A percentile compares a stretch with the other conserved stretches of the same genome.
These are phyloP conservation scores for Phyto melanocephala DNA, from an alignment of 2,888 invertebrate genomes.

Conservation along the genomic window DNA sequence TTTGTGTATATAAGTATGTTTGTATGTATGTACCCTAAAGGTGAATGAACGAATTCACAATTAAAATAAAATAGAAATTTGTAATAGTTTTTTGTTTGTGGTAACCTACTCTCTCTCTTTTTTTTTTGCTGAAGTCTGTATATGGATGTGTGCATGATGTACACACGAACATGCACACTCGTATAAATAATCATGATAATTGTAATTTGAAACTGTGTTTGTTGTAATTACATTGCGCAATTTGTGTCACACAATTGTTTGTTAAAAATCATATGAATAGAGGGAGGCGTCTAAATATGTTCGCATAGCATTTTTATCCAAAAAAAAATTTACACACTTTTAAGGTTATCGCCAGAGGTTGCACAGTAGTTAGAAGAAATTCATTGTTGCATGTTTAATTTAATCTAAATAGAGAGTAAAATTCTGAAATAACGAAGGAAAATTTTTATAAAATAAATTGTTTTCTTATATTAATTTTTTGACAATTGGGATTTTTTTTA, in stretches of 20 bases:
- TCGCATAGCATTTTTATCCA: conserved; percentile 16
- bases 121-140: neutral
- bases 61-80: conserved; percentile 17
- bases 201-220: conserved; percentile 32
- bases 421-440: no score
- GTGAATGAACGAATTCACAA: conserved; percentile 39
- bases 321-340: conserved; percentile 29
- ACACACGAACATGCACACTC: neutral
- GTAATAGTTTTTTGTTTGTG: neutral
- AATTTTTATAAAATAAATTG: no score
- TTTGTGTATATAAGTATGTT: neutral
- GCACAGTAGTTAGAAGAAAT: neutral
- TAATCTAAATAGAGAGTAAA: no score
- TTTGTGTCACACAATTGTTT: conserved; percentile 53
- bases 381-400: no score
- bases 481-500: no score
- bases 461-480: no score
- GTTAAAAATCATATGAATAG: conserved; percentile 32
- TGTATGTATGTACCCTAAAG: neutral
- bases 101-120: conserved; percentile 12
- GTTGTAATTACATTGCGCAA: conserved; percentile 43
- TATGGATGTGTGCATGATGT: neutral
- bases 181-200: conserved; percentile 28
- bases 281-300: conserved; percentile 14
- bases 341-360: conserved; percentile 13